phyloP scores from a whole-genome alignment of 2,888 invertebrate genomes.

The Formica aserva region DNA sequence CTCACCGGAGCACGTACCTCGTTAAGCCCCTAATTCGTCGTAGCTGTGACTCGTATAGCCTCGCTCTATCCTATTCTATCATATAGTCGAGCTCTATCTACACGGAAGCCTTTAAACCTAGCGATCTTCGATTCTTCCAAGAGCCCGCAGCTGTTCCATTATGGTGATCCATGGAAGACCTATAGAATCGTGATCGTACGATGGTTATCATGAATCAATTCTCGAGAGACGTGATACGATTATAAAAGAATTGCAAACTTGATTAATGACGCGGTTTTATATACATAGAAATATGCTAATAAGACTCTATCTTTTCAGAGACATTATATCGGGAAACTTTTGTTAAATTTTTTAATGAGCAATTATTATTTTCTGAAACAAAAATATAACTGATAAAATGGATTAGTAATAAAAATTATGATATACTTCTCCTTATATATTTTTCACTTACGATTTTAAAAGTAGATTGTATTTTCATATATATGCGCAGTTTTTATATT shows the following conservation, averaged over 20 bases:
- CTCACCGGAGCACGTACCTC: slow-evolving; percentile 45
- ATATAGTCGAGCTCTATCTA: slow-evolving; percentile 23
- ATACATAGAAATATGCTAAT: slow-evolving; percentile 22
- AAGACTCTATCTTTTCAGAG: not conserved
- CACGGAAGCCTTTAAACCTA: slow-evolving; percentile 36
- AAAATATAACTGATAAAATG: not conserved
- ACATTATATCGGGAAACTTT: not conserved
- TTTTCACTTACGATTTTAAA: not conserved
- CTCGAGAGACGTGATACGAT: slow-evolving; percentile 3
- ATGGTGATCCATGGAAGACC: slow-evolving; percentile 42
- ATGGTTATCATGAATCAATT: slow-evolving; percentile 43
- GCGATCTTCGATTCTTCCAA: slow-evolving; percentile 37
- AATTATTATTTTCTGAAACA: slow-evolving; percentile 8
- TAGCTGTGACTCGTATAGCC: slow-evolving; percentile 15
- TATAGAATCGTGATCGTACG: slow-evolving; percentile 28
- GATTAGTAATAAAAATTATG: not conserved
- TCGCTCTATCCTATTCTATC: not conserved
- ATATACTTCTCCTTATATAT: not conserved
- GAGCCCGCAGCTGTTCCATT: slow-evolving; percentile 43
- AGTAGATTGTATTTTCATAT: not conserved
- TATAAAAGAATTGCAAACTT: slow-evolving; percentile 1
- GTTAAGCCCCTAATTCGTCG: slow-evolving; percentile 52
- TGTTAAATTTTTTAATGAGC: not conserved
- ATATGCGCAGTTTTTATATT: not conserved
- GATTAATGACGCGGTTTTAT: slow-evolving; percentile 10